Base-by-base conservation (phyloP, 2,888 invertebrate genomes). In the Agrenia bidenticulata region DNA sequence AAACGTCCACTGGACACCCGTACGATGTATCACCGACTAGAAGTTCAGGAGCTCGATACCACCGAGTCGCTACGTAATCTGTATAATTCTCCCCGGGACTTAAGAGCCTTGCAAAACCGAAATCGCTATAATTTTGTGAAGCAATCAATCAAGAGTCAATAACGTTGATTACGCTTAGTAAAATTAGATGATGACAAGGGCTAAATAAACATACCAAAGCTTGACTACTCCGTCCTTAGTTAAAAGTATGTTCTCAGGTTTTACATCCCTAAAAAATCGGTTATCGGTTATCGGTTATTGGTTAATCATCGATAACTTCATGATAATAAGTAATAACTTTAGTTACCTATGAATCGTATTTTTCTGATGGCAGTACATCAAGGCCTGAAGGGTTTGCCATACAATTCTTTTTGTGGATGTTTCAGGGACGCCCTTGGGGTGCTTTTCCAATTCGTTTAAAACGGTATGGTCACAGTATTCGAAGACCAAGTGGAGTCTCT, bases 381-480 rank as follows among this genome's bases (percentile, higher is more conserved):
- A 89, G 0, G 96, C 97, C 78, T 93, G 90, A 55, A 99, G 84
- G 51, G 95, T 93, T 83, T 99, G 99, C 88, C 92, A 96, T 66
- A 91, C 87, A 64, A 98, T 92, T 82, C 92, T 92, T 81, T 92
- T 92, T 17, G 92, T 93, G 63, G 93, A 84, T 63, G 88, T 83
- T 78, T 96, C 95, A 1, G 96, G 94, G 78, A 84, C 83, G 78
- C 98, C 98, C 82, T 82, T 86, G 0, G 96, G 94, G 83, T 94
- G 89, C 78, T 91, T 89, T 80, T 99, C 98, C 79, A 99, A 83
- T 80, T 99, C 97, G 78, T 95, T 92, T 60, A 99, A 85, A 64
- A 99, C 92, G 1, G 98, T 99, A 79, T 94, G 88, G 79, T 99
- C 98, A 80, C 99, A 98, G 82, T 90, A 98, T 82, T 99, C 98